phyloP scores from a whole-genome alignment of 2,888 invertebrate species.

The Ferrisia virgata region DNA sequence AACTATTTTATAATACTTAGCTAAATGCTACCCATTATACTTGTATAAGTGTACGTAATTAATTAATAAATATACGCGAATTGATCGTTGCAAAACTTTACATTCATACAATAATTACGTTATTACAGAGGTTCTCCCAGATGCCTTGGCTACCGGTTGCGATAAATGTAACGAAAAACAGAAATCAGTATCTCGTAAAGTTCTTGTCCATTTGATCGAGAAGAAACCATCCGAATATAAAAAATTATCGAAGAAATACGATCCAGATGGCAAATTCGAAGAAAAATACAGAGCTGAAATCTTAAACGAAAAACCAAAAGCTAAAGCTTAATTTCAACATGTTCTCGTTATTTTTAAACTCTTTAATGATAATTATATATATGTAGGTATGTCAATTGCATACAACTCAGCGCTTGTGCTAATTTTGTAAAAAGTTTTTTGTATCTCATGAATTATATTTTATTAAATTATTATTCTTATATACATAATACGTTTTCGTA shows the following conservation, averaged over 20 bases:
- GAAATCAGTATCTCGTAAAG: conserved; percentile 48
- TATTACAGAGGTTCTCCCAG: conserved; percentile 49
- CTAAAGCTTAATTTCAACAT: neutral
- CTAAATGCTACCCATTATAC: too few species aligned
- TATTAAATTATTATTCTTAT: conserved; percentile 31
- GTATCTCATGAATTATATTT: conserved; percentile 15
- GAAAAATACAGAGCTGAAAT: conserved; percentile 39
- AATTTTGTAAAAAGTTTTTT: conserved; percentile 8
- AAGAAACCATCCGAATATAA: conserved; percentile 49
- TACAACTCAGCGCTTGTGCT: neutral
- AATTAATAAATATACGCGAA: neutral
- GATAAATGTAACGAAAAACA: conserved; percentile 49
- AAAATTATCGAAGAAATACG: conserved; percentile 49
- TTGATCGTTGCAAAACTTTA: neutral
- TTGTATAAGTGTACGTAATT: too few species aligned
- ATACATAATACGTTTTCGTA: conserved; percentile 13
- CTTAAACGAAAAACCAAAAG: neutral
- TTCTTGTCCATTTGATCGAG: conserved; percentile 48
- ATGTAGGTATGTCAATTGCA: neutral
- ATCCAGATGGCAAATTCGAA: conserved; percentile 48
- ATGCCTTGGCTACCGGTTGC: conserved; percentile 49
- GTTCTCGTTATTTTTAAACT: conserved; percentile 16
- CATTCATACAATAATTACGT: neutral
- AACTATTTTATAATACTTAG: too few species aligned
- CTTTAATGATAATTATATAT: neutral